A percentile compares a stretch with the other conserved stretches of the same genome.
These are phyloP conservation scores for Pheosia tremula DNA, from an alignment of 2,888 invertebrate species.

Conservation along the genomic window DNA sequence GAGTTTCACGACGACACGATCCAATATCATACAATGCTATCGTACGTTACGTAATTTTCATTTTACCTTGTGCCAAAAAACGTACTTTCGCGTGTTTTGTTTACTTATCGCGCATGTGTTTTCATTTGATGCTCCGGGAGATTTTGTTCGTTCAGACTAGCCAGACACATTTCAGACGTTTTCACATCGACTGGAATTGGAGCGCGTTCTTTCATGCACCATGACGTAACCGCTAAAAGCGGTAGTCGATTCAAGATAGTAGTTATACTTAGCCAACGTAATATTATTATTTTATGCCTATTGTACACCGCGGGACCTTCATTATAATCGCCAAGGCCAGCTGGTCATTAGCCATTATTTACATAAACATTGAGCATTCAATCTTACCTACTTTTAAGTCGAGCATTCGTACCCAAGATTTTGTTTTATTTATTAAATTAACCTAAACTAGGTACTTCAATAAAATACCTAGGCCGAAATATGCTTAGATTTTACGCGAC, in stretches of 20 bases:
- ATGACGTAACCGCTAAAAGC: conserved; percentile 60
- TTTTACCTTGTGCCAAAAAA: not conserved
- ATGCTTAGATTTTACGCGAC: not conserved
- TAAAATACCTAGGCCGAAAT: not conserved
- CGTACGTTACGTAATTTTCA: not conserved
- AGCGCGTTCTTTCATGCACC: conserved; percentile 44
- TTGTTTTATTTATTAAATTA: conserved; percentile 1
- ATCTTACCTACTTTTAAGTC: conserved; percentile 18
- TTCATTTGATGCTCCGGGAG: not conserved
- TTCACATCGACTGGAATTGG: conserved; percentile 24
- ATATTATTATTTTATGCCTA: conserved; percentile 22
- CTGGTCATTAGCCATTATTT: conserved; percentile 36
- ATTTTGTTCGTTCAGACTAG: not conserved
- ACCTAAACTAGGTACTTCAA: not conserved
- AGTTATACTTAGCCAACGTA: conserved; percentile 9
- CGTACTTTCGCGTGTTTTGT: not conserved
- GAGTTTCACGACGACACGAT: not conserved
- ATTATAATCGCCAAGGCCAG: conserved; percentile 39
- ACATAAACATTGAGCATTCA: conserved; percentile 21
- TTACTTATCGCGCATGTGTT: not conserved
- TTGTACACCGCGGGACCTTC: conserved; percentile 20
- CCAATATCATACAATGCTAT: too few species aligned
- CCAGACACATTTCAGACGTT: conserved; percentile 30
- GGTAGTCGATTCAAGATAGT: conserved; percentile 9
- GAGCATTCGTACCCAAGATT: not conserved